Evolutionary conservation across 2,888 invertebrate species (phyloP).

Genomic region (Apotomis turbidana): DNA sequence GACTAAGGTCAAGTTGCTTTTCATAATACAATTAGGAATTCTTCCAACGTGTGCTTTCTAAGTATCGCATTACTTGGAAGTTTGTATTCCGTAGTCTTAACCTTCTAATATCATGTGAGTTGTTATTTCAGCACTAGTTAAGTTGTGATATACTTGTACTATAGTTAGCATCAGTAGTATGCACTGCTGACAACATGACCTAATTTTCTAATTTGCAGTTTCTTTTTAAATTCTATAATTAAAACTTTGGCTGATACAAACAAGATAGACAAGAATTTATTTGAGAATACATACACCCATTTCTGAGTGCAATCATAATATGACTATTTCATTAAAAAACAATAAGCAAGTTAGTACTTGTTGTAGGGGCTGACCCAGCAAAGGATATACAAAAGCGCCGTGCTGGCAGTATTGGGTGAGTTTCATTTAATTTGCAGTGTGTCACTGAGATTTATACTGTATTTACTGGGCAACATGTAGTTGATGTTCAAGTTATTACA

Average conservation of each 20-base stretch:
- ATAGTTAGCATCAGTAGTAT: conserved; percentile 4
- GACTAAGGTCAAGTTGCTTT: conserved; percentile 35
- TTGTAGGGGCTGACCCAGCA: conserved; percentile 90
- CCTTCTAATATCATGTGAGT: not conserved
- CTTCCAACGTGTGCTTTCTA: conserved; percentile 23
- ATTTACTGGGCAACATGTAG: not conserved
- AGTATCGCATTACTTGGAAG: conserved; percentile 4
- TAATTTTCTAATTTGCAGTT: conserved; percentile 22
- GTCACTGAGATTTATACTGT: conserved; percentile 9
- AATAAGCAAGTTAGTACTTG: conserved; percentile 42
- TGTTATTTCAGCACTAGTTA: not conserved
- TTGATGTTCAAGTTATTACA: not conserved
- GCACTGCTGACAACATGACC: conserved; percentile 33
- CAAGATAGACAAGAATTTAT: not conserved
- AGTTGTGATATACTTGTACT: not conserved
- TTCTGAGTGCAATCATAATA: not conserved
- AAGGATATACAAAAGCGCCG: conserved; percentile 92
- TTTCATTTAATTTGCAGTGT: conserved; percentile 48
- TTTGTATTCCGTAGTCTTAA: not conserved
- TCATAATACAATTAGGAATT: conserved; percentile 35
- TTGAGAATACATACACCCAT: not conserved
- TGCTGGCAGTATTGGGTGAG: conserved; percentile 92
- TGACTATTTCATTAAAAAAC: conserved; percentile 21
- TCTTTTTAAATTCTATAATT: not conserved
- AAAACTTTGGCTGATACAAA: not conserved